Conservation (phyloP, 2,888 invertebrate species). For the Phlogophora meticulosa region DNA sequence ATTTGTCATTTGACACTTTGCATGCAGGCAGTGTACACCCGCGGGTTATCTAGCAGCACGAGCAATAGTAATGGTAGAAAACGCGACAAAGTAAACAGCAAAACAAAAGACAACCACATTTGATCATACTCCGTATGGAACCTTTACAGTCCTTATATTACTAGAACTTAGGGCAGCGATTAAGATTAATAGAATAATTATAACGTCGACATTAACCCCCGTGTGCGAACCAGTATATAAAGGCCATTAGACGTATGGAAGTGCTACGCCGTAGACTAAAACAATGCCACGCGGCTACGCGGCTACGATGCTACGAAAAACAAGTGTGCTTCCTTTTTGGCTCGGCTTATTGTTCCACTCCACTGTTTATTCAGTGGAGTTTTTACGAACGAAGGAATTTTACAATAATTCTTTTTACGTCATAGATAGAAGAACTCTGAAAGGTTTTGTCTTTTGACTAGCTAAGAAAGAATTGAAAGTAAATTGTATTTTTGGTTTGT, state of each 20-base stretch:
- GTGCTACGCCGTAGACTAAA: slow-evolving; percentile 67
- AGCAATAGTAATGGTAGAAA: background rate
- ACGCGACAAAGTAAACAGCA: background rate
- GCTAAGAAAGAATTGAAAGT: background rate
- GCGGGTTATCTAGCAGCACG: background rate
- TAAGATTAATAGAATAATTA: slow-evolving; percentile 23
- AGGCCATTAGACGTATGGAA: slow-evolving; percentile 62
- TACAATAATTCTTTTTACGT: slow-evolving; percentile 12
- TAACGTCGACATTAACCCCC: slow-evolving; percentile 27
- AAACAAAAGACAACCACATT: background rate
- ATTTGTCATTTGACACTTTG: slow-evolving; percentile 38
- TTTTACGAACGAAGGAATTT: slow-evolving; percentile 34
- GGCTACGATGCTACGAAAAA: slow-evolving; percentile 70
- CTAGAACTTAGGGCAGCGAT: slow-evolving; percentile 1
- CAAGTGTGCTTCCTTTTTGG: slow-evolving; percentile 67
- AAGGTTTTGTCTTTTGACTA: background rate
- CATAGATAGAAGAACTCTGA: background rate
- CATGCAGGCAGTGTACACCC: background rate
- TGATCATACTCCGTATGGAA: slow-evolving; percentile 1
- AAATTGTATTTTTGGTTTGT: no score
- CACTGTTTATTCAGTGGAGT: slow-evolving; percentile 37
- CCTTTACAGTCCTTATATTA: background rate
- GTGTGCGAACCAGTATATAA: slow-evolving; percentile 67
- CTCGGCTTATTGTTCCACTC: slow-evolving; percentile 55
- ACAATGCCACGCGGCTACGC: slow-evolving; percentile 68